Conservation (phyloP, 2,888 invertebrate species). For the Arctia plantaginis region DNA sequence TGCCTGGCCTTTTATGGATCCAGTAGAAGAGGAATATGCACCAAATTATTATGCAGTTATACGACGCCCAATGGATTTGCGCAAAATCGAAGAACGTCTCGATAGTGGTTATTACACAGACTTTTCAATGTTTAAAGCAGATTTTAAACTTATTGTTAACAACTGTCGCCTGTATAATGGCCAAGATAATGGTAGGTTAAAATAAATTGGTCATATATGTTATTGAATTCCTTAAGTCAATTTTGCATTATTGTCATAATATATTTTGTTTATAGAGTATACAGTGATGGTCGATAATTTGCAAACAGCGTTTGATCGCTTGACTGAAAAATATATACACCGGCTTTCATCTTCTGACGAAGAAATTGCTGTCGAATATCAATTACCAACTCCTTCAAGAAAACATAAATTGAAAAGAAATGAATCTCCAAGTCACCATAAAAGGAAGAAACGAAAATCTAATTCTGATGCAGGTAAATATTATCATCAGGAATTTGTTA, state of each 20-base stretch:
- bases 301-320: constrained; percentile 92
- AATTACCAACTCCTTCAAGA: constrained; percentile 79
- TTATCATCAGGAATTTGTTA: background rate
- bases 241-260: background rate
- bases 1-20: constrained; percentile 97
- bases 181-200: constrained; percentile 92
- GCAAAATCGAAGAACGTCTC: constrained; percentile 94
- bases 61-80: constrained; percentile 94
- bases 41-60: constrained; percentile 93
- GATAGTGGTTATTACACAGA: constrained; percentile 93
- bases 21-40: constrained; percentile 96
- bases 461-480: constrained; percentile 68
- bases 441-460: constrained; percentile 78
- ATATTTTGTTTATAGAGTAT: constrained; percentile 88
- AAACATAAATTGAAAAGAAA: constrained; percentile 78
- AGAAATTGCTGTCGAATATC: constrained; percentile 90
- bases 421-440: constrained; percentile 73
- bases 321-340: constrained; percentile 93
- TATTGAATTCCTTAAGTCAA: background rate
- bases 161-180: constrained; percentile 97
- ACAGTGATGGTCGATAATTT: constrained; percentile 95
- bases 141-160: constrained; percentile 96
- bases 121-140: constrained; percentile 93
- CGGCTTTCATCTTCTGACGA: constrained; percentile 93
- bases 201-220: background rate